These are phyloP conservation scores for Pedicia rivosa DNA, from an alignment of 2,888 invertebrate genomes.

Conservation along the genomic window DNA sequence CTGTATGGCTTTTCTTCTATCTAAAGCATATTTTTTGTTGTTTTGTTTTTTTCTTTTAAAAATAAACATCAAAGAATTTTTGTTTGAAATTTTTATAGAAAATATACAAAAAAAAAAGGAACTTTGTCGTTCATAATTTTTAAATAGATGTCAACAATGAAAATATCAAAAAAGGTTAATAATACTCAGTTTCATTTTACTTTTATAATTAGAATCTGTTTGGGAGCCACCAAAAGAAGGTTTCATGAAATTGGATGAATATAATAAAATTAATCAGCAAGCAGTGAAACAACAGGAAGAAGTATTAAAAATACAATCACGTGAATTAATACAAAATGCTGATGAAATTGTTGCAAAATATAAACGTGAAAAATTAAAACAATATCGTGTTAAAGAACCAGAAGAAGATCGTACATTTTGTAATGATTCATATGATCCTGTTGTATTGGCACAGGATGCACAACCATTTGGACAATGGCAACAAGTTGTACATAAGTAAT, in stretches of 20 bases:
- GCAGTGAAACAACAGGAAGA: conserved; percentile 34
- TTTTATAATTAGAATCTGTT: conserved; percentile 42
- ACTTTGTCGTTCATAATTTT: too few relatives aligned
- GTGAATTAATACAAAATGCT: conserved; percentile 30
- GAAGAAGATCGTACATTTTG: conserved; percentile 32
- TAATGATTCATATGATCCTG: conserved; percentile 32
- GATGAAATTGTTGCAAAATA: conserved; percentile 32
- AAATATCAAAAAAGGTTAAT: too few relatives aligned
- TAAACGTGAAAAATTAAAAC: conserved; percentile 26
- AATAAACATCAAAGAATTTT: background rate
- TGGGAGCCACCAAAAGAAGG: conserved; percentile 64
- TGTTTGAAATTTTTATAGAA: too few relatives aligned
- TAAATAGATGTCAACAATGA: too few relatives aligned
- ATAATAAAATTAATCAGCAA: conserved; percentile 36
- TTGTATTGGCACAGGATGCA: conserved; percentile 22
- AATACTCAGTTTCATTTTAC: background rate
- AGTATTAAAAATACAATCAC: conserved; percentile 31
- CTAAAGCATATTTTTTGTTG: too few relatives aligned
- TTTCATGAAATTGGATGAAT: conserved; percentile 47
- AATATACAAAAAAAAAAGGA: too few relatives aligned
- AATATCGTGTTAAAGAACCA: conserved; percentile 25
- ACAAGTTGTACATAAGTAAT: conserved; percentile 45
- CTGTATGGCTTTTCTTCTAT: too few relatives aligned
- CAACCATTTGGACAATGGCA: conserved; percentile 68
- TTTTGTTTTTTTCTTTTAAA: background rate